Evolutionary conservation across 2,797 vertebrate species (phyloP), one percentile per base, ranked within the genome.

Genomic region (Spheniscus humboldti): DNA sequence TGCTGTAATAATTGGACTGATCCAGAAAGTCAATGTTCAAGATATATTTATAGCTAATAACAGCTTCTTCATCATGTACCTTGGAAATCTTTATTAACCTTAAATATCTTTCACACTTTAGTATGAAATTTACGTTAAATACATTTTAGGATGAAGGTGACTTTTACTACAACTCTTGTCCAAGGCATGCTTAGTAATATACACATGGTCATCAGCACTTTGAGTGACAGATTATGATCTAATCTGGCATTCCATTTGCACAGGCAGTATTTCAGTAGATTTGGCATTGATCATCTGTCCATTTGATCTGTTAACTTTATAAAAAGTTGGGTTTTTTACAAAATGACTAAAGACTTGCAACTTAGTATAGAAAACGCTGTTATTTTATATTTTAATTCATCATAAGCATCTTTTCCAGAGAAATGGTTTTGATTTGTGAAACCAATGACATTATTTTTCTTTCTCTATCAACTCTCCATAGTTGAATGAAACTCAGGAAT

Each of bases 131-230:
- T 80, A 88, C 18, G 1, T 79, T 95, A 96, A 97, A 95, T 80
- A 41, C 7, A 55, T 92, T 93, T 97, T 94, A 75, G 90, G 47
- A 96, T 71, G 96, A 98, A 98, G 93, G 95, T 98, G 96, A 97
- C 97, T 98, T 98, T 97, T 96, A 85, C 86, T 92, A 67, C 86
- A 96, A 94, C 73, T 95, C 94, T 90, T 90, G 71, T 94, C 88
- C 43, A 39, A 96, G 77, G n/a, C 23, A 75, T 69, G n/a, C 53
- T 94, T 97, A 96, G 73, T 48, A 96, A 83, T 69, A 90, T 55
- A 86, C 24, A 91, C 37, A n/a, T 85, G 81, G 63, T 90, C 83
- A 93, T 97, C 84, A 92, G 75, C 45, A 80, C 20, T 78, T 63
- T 93, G 88, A 96, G 85, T 95, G 96, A 97, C 90, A 92, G 66